Evolutionary conservation across 2,113 vertebrate genomes (phyloP), one percentile per base, ranked within the genome.

Genomic region (Regulus satrapa): DNA sequence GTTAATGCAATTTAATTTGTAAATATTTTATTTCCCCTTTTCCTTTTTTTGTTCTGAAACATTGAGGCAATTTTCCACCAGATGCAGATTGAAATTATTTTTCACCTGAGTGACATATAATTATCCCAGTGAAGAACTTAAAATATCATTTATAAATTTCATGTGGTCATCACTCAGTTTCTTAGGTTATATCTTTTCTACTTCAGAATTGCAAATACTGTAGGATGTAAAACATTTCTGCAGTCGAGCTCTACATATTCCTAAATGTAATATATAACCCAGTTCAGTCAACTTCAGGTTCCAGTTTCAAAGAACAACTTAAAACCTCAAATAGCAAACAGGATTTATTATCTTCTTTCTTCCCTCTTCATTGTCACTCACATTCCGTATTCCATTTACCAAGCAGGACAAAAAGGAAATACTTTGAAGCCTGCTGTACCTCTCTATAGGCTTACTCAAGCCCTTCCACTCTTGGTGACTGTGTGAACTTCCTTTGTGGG

Each of bases 251-350:
- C 62, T 61, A 82, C 45, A 9, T 64, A 43, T 83, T 72, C 79
- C 66, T 43, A 68, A 88, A 76, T 52, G 31, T 45, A 72, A 82
- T 76, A 48, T 75, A 61, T 79, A 91, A 85, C 49, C 67, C 79
- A 91, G 76, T 73, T 94, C 89, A 91, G 71, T 76, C 89, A 95
- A 66, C 49, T 80, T 76, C 67, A 73, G 72, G 45, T 85, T 95
- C 58, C 49, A 6, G 81, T 96, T 92, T 80, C 63, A 91, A 96
- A 85, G 71, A 88, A 82, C 43, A 85, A 58, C 67, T 75, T 92
- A 91, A 79, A 83, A 73, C 59, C 72, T 94, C 86, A 90, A 64
- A 72, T 38, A 90, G 26, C 58, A 88, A 92, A 77, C 59, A 83
- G 68, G 52, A 77, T 94, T 88, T 89, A 62, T 80, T 86, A 69